phyloP scores from a whole-genome alignment of 2,113 vertebrate species.

The Ranitomeya variabilis region DNA sequence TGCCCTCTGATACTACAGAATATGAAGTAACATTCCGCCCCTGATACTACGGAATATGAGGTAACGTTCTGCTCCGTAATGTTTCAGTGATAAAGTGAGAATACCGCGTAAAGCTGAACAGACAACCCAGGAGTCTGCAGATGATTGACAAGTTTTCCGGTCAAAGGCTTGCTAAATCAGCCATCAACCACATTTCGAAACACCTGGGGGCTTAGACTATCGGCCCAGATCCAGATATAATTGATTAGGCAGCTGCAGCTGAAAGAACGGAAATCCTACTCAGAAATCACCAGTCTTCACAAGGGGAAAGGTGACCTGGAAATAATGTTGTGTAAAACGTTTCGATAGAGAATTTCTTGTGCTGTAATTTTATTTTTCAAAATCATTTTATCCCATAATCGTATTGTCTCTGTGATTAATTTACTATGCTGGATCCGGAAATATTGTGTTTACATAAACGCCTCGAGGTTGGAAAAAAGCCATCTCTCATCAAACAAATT shows the following conservation, averaged over 20 bases:
- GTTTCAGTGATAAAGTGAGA: slow-evolving; percentile 26
- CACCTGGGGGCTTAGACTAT: slow-evolving; percentile 32
- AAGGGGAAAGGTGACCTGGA: neutral
- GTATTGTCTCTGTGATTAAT: slow-evolving; percentile 7
- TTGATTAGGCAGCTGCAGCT: slow-evolving; percentile 54
- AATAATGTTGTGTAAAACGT: neutral
- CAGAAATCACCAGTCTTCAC: slow-evolving; percentile 1
- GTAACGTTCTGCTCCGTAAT: neutral
- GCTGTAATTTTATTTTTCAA: neutral
- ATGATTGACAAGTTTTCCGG: slow-evolving; percentile 49
- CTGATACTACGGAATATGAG: neutral
- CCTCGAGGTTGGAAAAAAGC: slow-evolving; percentile 22
- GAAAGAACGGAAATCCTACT: slow-evolving; percentile 20
- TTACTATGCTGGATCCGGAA: neutral
- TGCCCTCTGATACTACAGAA: too few relatives aligned
- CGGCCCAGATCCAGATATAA: slow-evolving; percentile 42
- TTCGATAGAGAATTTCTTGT: neutral
- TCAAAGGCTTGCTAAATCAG: slow-evolving; percentile 45
- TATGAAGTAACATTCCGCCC: too few relatives aligned
- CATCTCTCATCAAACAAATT: slow-evolving; percentile 15
- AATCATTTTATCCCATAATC: slow-evolving; percentile 1
- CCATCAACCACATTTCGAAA: slow-evolving; percentile 7
- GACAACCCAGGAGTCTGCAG: slow-evolving; percentile 22
- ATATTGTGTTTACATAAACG: slow-evolving; percentile 24
- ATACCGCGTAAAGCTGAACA: slow-evolving; percentile 15